Evolutionary conservation across 2,888 invertebrate species (phyloP), one percentile per base, ranked within the genome.

Genomic region (Drosophila borborema): DNA sequence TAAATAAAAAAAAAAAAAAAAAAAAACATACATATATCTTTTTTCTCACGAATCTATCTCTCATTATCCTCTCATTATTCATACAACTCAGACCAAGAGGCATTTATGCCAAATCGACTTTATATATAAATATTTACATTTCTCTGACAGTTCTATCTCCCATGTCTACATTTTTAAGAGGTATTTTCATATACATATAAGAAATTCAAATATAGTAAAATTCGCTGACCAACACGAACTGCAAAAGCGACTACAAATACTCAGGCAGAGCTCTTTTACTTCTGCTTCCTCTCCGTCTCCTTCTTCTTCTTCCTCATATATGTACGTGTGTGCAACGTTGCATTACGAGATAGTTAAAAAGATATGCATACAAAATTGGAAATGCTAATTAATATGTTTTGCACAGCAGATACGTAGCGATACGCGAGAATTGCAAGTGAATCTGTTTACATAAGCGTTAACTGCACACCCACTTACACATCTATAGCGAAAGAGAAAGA

Each of bases 371-470:
- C 77, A 71, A 81, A 89, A 87, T 90, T 86, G 86, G 84, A 87
- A 87, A 90, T 87, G 90, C 86, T 90, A 90, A 87, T 87, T 90
- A 90, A 90, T 90, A 87, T 89, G 90, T 87, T 89, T 89, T 81
- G 89, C 90, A 74, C 86, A 83, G 71, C 81, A 89, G 90, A 89
- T 90, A 81, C 67, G 70, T 49, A 9, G 73, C 62, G 73, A 82
- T 73, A 71, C 40, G 62, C 61, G 49, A 54, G 72, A 67, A 53
- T 59, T 71, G 81, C 81, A 64, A 77, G 81, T 77, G 81, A 76
- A 77, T 85, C 82, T 85, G 88, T 85, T 87, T 87, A 84, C 87
- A 84, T 84, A 81, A 87, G 84, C 84, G 84, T 76, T 81, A 85
- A 89, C 82, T 76, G 71, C 88, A 71, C 80, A 72, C 83, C 85